Percentiles rank a stretch among this genome's conserved stretches.
Conservation (phyloP, 2,888 invertebrate species). For the Brachynemurus nebulosus region DNA sequence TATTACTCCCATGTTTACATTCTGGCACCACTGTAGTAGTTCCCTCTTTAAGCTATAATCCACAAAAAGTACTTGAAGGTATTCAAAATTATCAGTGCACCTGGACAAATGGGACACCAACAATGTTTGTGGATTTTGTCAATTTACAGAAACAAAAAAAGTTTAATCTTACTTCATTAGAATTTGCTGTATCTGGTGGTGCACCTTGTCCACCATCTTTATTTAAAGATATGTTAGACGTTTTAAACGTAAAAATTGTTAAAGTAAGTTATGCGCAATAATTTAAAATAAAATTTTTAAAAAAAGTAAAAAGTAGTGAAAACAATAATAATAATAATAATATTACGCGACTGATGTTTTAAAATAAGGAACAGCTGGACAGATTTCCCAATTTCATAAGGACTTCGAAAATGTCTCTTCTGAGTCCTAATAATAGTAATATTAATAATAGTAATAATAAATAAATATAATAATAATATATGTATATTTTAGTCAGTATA, state of each 20-base stretch:
- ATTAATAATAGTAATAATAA: neutral
- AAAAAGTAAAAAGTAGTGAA: neutral
- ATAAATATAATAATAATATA: neutral
- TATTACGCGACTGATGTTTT: neutral
- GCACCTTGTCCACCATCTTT: slow-evolving; percentile 52
- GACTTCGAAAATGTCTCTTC: too few species aligned
- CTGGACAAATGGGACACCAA: slow-evolving; percentile 63
- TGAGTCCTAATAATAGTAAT: neutral
- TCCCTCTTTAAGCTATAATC: slow-evolving; percentile 44
- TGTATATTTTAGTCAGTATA: slow-evolving; percentile 37
- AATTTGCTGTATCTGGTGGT: slow-evolving; percentile 55
- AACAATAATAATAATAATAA: too few species aligned
- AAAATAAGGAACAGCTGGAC: too few species aligned
- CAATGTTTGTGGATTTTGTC: slow-evolving; percentile 72
- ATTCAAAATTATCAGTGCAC: slow-evolving; percentile 57
- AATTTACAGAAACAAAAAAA: slow-evolving; percentile 34
- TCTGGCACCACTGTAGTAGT: slow-evolving; percentile 47
- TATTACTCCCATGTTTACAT: slow-evolving; percentile 41
- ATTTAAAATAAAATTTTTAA: neutral
- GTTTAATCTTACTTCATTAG: slow-evolving; percentile 33
- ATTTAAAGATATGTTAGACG: slow-evolving; percentile 35
- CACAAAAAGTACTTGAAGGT: slow-evolving; percentile 45
- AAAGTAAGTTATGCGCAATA: slow-evolving; percentile 29
- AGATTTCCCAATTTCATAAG: too few species aligned
- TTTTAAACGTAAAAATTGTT: slow-evolving; percentile 34